A percentile compares a stretch with the other conserved stretches of the same genome.
These are phyloP conservation scores for Eurois occulta DNA, from an alignment of 2,888 invertebrate genomes.

Conservation along the genomic window DNA sequence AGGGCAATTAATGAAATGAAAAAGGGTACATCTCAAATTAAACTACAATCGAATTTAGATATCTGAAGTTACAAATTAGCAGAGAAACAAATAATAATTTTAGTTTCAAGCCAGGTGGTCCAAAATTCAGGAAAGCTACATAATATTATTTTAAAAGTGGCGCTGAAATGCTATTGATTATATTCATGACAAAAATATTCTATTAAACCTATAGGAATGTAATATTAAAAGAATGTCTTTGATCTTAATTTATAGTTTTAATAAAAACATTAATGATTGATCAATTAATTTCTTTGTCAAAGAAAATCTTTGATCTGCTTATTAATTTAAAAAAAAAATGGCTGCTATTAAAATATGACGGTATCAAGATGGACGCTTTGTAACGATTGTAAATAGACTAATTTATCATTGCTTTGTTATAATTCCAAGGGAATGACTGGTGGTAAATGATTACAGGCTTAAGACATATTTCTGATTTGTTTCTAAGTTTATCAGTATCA, in stretches of 20 bases:
- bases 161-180: conserved; percentile 1
- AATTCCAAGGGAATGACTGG: neutral
- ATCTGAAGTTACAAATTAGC: neutral
- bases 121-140: neutral
- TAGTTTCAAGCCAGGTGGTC: neutral
- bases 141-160: neutral
- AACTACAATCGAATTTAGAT: neutral
- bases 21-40: neutral
- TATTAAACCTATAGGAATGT: neutral
- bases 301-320: conserved; percentile 25
- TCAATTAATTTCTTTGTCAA: conserved; percentile 28
- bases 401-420: conserved; percentile 32
- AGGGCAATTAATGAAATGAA: neutral
- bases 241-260: neutral
- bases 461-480: neutral
- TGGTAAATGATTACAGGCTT: too few species aligned
- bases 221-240: neutral
- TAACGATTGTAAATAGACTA: conserved; percentile 3
- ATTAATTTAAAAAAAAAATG: neutral
- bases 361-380: conserved; percentile 8
- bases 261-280: conserved; percentile 1
- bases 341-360: neutral
- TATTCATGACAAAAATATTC: neutral
- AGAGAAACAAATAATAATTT: neutral
- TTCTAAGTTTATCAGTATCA: neutral